Conservation (phyloP, 92 coral and sea anemone species). For the Isaurus tuberculatus region DNA sequence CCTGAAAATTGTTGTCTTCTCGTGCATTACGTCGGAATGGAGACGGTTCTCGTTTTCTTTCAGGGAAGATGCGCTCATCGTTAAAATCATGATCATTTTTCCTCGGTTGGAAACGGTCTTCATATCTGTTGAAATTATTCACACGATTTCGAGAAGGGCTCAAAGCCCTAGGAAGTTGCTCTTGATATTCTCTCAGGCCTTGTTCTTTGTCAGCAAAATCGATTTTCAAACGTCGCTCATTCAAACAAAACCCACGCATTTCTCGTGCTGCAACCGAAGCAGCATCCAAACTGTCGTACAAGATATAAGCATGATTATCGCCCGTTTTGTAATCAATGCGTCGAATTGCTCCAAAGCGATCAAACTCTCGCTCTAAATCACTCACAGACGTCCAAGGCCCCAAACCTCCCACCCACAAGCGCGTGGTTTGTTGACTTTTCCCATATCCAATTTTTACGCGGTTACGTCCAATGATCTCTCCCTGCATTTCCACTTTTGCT, state of each 20-base stretch:
- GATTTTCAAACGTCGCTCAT: constrained; percentile 94
- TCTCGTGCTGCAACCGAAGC: constrained; percentile 99
- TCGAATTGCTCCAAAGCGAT: constrained; percentile 99
- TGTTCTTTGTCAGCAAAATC: constrained; percentile 99
- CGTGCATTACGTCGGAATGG: constrained; percentile 79
- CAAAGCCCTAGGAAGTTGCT: constrained; percentile 66
- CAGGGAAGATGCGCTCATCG: constrained; percentile 74
- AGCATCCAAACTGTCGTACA: constrained; percentile 99
- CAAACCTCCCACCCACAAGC: constrained; percentile 99
- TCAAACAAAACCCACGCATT: constrained; percentile 98
- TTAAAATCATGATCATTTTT: constrained; percentile 78
- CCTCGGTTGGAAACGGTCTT: constrained; percentile 66
- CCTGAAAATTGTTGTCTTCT: constrained; percentile 68
- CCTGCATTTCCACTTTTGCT: constrained; percentile 96
- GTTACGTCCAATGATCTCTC: constrained; percentile 91
- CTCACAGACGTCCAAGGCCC: constrained; percentile 95
- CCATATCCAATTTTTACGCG: constrained; percentile 99
- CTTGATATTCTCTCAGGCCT: constrained; percentile 90
- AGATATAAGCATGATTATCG: constrained; percentile 97
- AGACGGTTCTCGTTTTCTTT: constrained; percentile 80
- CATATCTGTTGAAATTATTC: constrained; percentile 72
- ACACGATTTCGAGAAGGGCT: constrained; percentile 84
- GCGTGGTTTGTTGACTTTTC: constrained; percentile 99
- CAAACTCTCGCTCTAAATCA: constrained; percentile 98
- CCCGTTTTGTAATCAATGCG: constrained; percentile 97